A percentile compares a stretch with the other conserved stretches of the same genome.
Conservation (phyloP, 2,113 vertebrate species). For the Boleophthalmus pectinirostris region DNA sequence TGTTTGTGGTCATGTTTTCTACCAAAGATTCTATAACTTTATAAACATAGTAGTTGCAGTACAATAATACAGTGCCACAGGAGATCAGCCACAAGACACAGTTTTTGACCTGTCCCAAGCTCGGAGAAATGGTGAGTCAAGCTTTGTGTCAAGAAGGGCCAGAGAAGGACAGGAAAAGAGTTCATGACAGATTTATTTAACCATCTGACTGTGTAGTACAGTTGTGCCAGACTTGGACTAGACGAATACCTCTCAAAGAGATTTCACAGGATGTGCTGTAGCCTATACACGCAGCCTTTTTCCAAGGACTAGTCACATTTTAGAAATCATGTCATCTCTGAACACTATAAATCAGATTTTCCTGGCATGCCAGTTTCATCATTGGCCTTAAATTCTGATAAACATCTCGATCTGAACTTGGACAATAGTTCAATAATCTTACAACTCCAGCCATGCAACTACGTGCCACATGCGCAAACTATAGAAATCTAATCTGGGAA, state of each 20-base stretch:
- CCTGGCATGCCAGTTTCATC: neutral
- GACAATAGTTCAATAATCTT: too few relatives aligned
- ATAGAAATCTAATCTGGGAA: too few relatives aligned
- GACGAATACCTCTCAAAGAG: too few relatives aligned
- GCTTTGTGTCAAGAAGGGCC: neutral
- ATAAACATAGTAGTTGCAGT: neutral
- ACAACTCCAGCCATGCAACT: too few relatives aligned
- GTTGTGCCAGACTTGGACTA: neutral
- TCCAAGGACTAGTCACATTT: too few relatives aligned
- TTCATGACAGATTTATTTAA: neutral
- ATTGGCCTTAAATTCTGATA: neutral
- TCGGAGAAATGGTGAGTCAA: neutral
- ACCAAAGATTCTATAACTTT: neutral
- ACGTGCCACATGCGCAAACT: too few relatives aligned
- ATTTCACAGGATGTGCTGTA: too few relatives aligned
- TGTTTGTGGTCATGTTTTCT: constrained; percentile 19
- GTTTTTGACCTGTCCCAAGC: neutral
- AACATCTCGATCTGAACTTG: neutral
- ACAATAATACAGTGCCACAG: neutral
- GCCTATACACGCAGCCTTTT: too few relatives aligned
- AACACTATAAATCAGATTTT: neutral
- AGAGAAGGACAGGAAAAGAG: neutral
- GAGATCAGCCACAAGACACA: neutral
- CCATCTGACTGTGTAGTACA: neutral
- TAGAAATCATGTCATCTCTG: too few relatives aligned